Evolutionary conservation across 2,113 vertebrate genomes (phyloP), one percentile per base, ranked within the genome.

Genomic region (Synodontis membranacea): DNA sequence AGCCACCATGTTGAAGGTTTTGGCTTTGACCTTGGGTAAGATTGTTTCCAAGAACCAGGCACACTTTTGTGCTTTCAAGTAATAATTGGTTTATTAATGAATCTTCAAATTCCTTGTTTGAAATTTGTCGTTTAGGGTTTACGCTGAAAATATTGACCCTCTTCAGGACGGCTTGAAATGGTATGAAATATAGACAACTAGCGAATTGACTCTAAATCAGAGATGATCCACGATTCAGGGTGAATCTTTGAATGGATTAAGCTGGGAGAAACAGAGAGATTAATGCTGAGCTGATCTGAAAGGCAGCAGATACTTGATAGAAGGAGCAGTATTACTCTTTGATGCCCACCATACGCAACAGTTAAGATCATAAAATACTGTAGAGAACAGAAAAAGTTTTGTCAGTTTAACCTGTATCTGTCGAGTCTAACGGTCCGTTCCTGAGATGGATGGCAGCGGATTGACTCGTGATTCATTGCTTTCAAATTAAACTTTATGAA

Each of bases 341-440:
- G 54, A 80, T 39, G 10, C 52, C 0, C 12, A 9, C 2, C 34
- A 2, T 42, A 56, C 37, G 42, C 12, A 1, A 56, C 19, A 39
- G 82, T 80, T 84, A 80, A 74, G 75, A 86, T 80, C 76, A 37
- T 86, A 86, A 89, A 86, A 86, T 56, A 80, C 93, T 21, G 39
- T 28, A 70, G 60, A 84, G 79, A 88, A 80, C 46, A 75, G 79
- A 93, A 93, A 93, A 93, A 91, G 83, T 85, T 91, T 90, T 70
- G 80, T 85, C 89, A 91, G 83, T 87, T 90, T 88, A 89, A 91
- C 90, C 91, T 37, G 31, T 84, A 84, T 96, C 95, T 95, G 95
- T 95, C 95, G 94, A 95, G 94, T 96, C 96, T 97, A 95, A 95
- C 96, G 95, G 93, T 94, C 95, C 95, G 95, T 95, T 96, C 44